Evolutionary conservation across 2,797 vertebrate species (phyloP).

Genomic region (Rhabdomys pumilio): DNA sequence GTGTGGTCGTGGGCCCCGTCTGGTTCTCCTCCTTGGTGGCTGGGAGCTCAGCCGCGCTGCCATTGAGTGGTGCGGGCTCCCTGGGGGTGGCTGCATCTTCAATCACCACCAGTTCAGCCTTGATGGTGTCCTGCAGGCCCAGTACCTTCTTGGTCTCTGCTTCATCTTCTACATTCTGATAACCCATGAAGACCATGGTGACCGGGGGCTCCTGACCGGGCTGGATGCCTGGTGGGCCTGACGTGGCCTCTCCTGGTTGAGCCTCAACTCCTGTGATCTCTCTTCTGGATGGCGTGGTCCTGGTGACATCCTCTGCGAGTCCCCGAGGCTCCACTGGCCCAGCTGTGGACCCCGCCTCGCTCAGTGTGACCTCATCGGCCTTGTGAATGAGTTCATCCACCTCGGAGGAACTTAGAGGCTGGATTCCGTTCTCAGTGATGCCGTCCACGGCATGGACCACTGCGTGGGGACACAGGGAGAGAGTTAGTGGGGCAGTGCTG

Average conservation of each 20-base stretch:
- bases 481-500: fast-evolving
- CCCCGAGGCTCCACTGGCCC: conserved; percentile 26
- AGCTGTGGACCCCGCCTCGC: conserved; percentile 73
- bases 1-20: conserved; percentile 85
- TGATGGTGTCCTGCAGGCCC: conserved; percentile 95
- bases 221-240: conserved; percentile 84
- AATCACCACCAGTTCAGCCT: conserved; percentile 95
- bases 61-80: conserved; percentile 91
- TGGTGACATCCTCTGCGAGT: neutral
- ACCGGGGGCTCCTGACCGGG: conserved; percentile 93
- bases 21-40: conserved; percentile 80
- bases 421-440: conserved; percentile 90
- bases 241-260: conserved; percentile 71
- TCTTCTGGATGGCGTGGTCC: conserved; percentile 88
- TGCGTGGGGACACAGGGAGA: conserved; percentile 80
- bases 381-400: conserved; percentile 97
- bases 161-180: conserved; percentile 96
- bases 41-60: conserved; percentile 89
- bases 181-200: conserved; percentile 99
- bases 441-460: conserved; percentile 96
- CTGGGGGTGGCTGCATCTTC: conserved; percentile 89
- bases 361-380: conserved; percentile 93
- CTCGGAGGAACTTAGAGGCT: conserved; percentile 94
- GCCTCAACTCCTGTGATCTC: conserved; percentile 90
- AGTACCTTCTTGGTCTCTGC: conserved; percentile 95